phyloP scores from a whole-genome alignment of 1,140 invertebrate species.

The Tetragonula clypearis region DNA sequence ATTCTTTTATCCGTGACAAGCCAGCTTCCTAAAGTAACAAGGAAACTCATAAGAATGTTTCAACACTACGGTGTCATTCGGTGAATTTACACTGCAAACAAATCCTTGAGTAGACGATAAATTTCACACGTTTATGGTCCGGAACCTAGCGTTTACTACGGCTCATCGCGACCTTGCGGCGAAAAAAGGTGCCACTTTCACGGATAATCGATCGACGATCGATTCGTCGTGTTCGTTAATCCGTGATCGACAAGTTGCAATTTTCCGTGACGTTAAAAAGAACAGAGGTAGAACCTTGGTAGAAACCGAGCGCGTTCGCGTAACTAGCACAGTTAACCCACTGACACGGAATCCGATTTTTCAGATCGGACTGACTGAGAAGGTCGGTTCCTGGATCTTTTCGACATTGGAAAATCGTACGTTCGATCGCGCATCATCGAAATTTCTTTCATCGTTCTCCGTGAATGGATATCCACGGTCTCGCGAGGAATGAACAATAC shows the following conservation, averaged over 20 bases:
- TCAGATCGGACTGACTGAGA: not conserved
- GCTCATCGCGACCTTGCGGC: not conserved
- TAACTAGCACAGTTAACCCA: conserved; percentile 40
- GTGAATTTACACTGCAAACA: not conserved
- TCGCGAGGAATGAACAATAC: not conserved
- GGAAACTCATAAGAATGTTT: not conserved
- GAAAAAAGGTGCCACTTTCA: fast-evolving
- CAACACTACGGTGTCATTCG: not conserved
- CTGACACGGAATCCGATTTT: conserved; percentile 48
- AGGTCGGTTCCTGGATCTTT: conserved; percentile 30
- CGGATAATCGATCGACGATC: not conserved
- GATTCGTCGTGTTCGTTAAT: not conserved
- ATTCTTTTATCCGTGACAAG: not conserved
- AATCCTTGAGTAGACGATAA: not conserved
- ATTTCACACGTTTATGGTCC: not conserved
- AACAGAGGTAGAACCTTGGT: too few relatives aligned
- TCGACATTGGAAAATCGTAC: not conserved
- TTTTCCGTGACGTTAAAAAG: not conserved
- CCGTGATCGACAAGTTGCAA: not conserved
- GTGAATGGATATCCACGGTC: not conserved
- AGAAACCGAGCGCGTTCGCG: not conserved
- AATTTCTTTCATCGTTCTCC: conserved; percentile 1
- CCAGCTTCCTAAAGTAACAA: not conserved
- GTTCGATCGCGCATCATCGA: not conserved
- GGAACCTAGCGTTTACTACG: not conserved